A percentile compares a stretch with the other conserved stretches of the same genome.
Conservation (phyloP, 2,888 invertebrate genomes). For the Proisotoma minuta region DNA sequence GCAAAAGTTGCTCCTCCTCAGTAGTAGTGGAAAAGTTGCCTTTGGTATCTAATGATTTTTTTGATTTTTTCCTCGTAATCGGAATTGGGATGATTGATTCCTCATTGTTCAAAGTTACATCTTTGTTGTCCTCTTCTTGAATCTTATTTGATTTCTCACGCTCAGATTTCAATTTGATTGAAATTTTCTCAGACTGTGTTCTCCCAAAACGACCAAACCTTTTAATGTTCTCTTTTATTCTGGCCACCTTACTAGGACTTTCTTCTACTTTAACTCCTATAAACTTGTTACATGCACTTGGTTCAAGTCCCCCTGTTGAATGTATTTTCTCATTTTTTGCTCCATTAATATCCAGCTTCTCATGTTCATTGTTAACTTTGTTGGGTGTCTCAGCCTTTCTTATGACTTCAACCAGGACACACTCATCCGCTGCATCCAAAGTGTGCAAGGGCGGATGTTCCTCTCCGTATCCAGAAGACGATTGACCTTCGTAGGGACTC, state of each 20-base stretch:
- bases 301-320: constrained; percentile 21
- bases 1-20: not conserved
- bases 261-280: constrained; percentile 26
- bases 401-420: constrained; percentile 44
- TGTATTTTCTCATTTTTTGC: constrained; percentile 18
- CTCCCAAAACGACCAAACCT: constrained; percentile 37
- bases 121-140: not conserved
- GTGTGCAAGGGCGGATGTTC: constrained; percentile 19
- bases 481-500: not conserved
- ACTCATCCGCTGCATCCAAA: constrained; percentile 12
- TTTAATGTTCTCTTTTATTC: constrained; percentile 35
- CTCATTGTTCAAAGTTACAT: not conserved
- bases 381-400: constrained; percentile 25
- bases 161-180: constrained; percentile 7
- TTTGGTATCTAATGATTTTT: not conserved
- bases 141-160: constrained; percentile 2
- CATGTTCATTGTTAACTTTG: not conserved
- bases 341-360: not conserved
- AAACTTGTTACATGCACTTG: constrained; percentile 10
- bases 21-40: not conserved
- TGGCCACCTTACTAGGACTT: constrained; percentile 37
- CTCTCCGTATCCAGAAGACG: not conserved
- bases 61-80: not conserved
- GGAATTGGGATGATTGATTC: not conserved
- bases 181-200: constrained; percentile 34